These are phyloP conservation scores for Terrapene triunguis DNA, from an alignment of 2,113 vertebrate species.

Conservation along the genomic window DNA sequence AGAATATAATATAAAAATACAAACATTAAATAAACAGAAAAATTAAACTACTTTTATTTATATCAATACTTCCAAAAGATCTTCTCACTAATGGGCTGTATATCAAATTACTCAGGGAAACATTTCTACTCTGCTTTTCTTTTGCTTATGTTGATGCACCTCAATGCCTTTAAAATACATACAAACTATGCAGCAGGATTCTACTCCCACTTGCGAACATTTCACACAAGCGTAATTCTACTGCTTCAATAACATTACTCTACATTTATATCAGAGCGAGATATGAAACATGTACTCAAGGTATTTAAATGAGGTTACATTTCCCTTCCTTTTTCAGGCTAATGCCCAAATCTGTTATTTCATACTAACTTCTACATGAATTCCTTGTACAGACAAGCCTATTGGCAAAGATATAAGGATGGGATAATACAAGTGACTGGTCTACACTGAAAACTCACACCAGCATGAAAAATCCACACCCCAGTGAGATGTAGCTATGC, in stretches of 20 bases:
- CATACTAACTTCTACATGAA: background rate
- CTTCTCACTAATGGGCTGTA: background rate
- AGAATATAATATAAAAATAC: background rate
- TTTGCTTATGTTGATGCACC: background rate
- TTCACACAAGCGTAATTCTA: background rate
- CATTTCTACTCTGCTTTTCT: background rate
- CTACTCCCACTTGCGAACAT: background rate
- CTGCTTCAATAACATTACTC: background rate
- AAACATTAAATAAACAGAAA: background rate
- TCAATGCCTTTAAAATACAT: background rate
- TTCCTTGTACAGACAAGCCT: background rate
- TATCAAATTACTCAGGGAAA: slow-evolving; percentile 37
- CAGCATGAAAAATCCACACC: background rate
- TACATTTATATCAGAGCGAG: background rate
- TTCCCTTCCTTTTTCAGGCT: background rate
- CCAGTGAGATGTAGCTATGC: background rate
- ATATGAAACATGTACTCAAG: background rate
- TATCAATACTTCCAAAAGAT: slow-evolving; percentile 1
- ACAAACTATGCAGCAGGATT: background rate
- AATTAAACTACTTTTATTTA: background rate
- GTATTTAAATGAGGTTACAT: background rate
- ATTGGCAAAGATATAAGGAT: background rate
- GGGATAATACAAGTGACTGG: background rate
- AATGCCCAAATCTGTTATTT: background rate
- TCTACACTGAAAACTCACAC: background rate